Evolutionary conservation across 2,797 vertebrate species (phyloP).

Genomic region (Pitangus sulphuratus): DNA sequence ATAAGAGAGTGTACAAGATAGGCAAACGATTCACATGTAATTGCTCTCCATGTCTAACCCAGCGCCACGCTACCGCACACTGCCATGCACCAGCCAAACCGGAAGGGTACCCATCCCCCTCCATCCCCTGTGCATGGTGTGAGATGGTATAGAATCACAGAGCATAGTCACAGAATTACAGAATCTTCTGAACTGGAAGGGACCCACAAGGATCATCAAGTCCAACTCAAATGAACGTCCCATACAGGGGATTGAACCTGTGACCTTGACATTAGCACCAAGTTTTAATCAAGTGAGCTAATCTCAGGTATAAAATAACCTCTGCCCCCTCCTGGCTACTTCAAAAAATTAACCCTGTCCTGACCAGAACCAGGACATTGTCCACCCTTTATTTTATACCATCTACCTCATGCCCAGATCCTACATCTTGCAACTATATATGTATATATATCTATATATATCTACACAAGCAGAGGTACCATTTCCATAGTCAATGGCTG

Average conservation of each 20-base stretch:
- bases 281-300: background rate
- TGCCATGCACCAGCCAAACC: background rate
- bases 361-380: no score
- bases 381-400: no score
- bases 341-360: no score
- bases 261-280: background rate
- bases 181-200: background rate
- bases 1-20: background rate
- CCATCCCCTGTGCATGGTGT: background rate
- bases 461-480: background rate
- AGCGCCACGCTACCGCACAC: background rate
- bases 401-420: no score
- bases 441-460: no score
- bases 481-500: background rate
- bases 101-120: background rate
- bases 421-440: background rate
- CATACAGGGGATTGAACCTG: no score
- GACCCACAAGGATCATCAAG: no score
- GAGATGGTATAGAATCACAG: background rate
- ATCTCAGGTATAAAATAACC: background rate
- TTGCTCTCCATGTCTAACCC: background rate
- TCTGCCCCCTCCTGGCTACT: no score
- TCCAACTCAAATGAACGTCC: no score
- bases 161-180: background rate
- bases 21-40: background rate